Evolutionary conservation across 1,140 invertebrate genomes (phyloP).

Genomic region (Diorhabda elongata): DNA sequence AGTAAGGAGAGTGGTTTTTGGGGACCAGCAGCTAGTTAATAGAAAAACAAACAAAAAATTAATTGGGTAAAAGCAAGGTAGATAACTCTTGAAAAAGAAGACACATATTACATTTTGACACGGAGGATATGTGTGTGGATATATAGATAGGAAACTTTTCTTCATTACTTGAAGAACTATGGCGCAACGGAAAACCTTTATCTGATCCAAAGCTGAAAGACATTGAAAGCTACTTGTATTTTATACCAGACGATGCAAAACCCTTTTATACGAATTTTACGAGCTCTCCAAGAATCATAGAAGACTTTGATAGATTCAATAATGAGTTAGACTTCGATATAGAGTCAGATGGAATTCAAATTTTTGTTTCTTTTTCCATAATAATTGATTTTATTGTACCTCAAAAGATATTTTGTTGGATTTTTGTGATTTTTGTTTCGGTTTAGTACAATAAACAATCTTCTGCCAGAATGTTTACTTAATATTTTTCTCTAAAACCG

Average conservation of each 20-base stretch:
- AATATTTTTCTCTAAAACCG: too few relatives aligned
- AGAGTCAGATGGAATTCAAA: neutral
- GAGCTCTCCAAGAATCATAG: too few relatives aligned
- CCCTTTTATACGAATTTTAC: too few relatives aligned
- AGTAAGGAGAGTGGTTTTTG: conserved; percentile 14
- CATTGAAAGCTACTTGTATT: neutral
- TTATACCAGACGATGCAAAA: conserved; percentile 6
- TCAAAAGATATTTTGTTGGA: too few relatives aligned
- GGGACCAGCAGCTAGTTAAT: conserved; percentile 11
- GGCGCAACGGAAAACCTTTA: conserved; percentile 18
- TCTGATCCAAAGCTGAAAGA: neutral
- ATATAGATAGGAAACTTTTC: conserved; percentile 7
- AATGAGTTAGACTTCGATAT: too few relatives aligned
- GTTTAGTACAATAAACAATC: too few relatives aligned
- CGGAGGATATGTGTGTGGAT: conserved; percentile 11
- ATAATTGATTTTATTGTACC: too few relatives aligned
- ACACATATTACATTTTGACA: conserved; percentile 14
- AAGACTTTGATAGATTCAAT: too few relatives aligned
- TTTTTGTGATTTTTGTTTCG: too few relatives aligned
- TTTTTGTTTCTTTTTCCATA: neutral
- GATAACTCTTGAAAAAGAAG: conserved; percentile 21
- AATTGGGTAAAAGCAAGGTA: conserved; percentile 23
- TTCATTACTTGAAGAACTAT: conserved; percentile 14
- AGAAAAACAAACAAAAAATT: conserved; percentile 25
- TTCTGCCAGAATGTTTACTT: too few relatives aligned